Evolutionary conservation across 2,113 vertebrate species (phyloP).

Genomic region (Spea multiplicata): DNA sequence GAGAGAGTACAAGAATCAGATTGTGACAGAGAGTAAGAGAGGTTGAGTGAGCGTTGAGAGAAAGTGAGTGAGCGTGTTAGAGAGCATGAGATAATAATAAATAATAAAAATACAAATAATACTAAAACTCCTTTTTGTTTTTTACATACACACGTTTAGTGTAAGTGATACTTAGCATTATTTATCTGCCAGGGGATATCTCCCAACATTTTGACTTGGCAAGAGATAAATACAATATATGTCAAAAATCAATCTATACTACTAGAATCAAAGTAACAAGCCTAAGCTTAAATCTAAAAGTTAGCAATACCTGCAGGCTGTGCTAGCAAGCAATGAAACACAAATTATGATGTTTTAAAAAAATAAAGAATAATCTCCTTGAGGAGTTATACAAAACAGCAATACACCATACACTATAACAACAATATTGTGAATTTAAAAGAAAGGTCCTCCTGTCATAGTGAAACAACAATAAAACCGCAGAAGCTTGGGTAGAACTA

Average conservation of each 20-base stretch:
- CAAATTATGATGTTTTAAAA: constrained; percentile 32
- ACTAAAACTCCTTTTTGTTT: too few relatives aligned
- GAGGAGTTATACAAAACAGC: constrained; percentile 29
- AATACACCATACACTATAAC: constrained; percentile 27
- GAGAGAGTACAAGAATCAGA: too few relatives aligned
- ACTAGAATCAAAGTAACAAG: constrained; percentile 22
- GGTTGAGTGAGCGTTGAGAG: too few relatives aligned
- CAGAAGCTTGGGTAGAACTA: constrained; percentile 14
- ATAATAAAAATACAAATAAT: too few relatives aligned
- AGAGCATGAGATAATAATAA: too few relatives aligned
- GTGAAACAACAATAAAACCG: constrained; percentile 13
- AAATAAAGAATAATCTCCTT: constrained; percentile 26
- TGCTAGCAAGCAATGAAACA: constrained; percentile 9
- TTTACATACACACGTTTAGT: too few relatives aligned
- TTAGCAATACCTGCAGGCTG: constrained; percentile 21
- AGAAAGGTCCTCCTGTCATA: constrained; percentile 28
- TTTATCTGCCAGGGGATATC: neutral
- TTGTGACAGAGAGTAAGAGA: too few relatives aligned
- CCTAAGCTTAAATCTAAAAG: constrained; percentile 25
- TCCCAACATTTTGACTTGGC: constrained; percentile 5
- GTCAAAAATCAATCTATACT: constrained; percentile 10
- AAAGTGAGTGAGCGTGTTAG: too few relatives aligned
- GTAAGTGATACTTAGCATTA: too few relatives aligned
- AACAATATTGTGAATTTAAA: constrained; percentile 23
- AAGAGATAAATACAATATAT: constrained; percentile 16